phyloP scores from a whole-genome alignment of 1,140 invertebrate species.

The Hypothenemus hampei region DNA sequence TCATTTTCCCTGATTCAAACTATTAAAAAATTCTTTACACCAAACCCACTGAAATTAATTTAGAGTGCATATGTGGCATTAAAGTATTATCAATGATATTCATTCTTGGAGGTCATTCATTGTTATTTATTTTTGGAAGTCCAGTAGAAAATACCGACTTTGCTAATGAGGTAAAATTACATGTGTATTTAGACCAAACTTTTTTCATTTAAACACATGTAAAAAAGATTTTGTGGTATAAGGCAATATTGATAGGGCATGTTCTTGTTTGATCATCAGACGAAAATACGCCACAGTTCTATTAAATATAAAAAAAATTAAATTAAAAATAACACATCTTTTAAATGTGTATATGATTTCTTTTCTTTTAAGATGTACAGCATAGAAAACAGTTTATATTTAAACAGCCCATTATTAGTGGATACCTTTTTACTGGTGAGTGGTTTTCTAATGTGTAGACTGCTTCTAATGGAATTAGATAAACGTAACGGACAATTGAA shows the following conservation, averaged over 20 bases:
- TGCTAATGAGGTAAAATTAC: constrained; percentile 56
- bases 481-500: constrained; percentile 59
- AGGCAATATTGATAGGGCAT: too few relatives aligned
- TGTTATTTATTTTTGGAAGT: constrained; percentile 59
- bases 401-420: constrained; percentile 60
- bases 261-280: too few relatives aligned
- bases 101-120: constrained; percentile 58
- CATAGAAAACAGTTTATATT: constrained; percentile 41
- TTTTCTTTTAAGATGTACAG: constrained; percentile 32
- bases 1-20: constrained; percentile 58
- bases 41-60: constrained; percentile 54
- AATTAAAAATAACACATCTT: too few relatives aligned
- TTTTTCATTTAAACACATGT: too few relatives aligned
- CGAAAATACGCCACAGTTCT: too few relatives aligned
- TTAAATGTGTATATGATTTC: constrained; percentile 5
- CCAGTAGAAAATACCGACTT: constrained; percentile 59
- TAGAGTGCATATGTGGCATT: constrained; percentile 62
- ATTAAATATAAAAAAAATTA: too few relatives aligned
- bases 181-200: constrained; percentile 35
- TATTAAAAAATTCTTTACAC: constrained; percentile 56
- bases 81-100: constrained; percentile 60
- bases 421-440: constrained; percentile 67
- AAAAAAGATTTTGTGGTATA: too few relatives aligned
- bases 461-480: constrained; percentile 62
- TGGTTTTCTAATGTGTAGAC: constrained; percentile 60